Percentiles rank a stretch among this genome's conserved stretches.
These are phyloP conservation scores for Amyelois transitella DNA, from an alignment of 1,140 invertebrate genomes.

Conservation along the genomic window DNA sequence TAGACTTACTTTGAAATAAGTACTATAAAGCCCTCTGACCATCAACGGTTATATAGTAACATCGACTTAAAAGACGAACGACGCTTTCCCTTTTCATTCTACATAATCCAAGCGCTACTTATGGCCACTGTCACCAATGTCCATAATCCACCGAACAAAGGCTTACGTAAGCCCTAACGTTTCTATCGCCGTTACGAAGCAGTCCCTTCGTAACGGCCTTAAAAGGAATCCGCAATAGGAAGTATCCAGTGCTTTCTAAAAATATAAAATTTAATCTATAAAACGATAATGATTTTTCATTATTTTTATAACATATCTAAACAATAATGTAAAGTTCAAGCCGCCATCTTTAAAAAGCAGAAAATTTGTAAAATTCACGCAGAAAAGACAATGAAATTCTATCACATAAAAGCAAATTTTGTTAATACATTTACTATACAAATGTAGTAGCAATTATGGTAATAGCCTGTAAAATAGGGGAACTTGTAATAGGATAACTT, in stretches of 20 bases:
- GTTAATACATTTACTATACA: not conserved
- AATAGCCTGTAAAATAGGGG: slow-evolving; percentile 1
- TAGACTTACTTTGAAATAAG: too few species aligned
- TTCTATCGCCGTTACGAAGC: too few species aligned
- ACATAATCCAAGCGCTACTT: slow-evolving; percentile 4
- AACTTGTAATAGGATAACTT: slow-evolving; percentile 33
- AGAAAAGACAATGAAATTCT: too few species aligned
- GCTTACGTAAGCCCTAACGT: not conserved
- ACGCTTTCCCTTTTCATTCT: slow-evolving; percentile 13
- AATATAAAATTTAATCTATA: too few species aligned
- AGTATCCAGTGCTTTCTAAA: too few species aligned
- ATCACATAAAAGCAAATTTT: not conserved
- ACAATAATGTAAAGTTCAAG: too few species aligned
- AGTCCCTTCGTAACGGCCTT: too few species aligned
- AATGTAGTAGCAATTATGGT: not conserved
- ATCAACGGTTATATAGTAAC: not conserved
- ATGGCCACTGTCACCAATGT: slow-evolving; percentile 8
- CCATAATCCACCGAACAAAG: not conserved
- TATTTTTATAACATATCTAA: not conserved
- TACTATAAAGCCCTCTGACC: too few species aligned
- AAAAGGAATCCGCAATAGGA: too few species aligned
- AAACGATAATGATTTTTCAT: not conserved
- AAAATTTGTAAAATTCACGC: too few species aligned
- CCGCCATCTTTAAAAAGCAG: not conserved
- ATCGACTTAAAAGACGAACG: not conserved